Percentiles rank a stretch among this genome's conserved stretches.
Conservation (phyloP, 92 coral and sea anemone species). For the Parazoanthus swiftii region DNA sequence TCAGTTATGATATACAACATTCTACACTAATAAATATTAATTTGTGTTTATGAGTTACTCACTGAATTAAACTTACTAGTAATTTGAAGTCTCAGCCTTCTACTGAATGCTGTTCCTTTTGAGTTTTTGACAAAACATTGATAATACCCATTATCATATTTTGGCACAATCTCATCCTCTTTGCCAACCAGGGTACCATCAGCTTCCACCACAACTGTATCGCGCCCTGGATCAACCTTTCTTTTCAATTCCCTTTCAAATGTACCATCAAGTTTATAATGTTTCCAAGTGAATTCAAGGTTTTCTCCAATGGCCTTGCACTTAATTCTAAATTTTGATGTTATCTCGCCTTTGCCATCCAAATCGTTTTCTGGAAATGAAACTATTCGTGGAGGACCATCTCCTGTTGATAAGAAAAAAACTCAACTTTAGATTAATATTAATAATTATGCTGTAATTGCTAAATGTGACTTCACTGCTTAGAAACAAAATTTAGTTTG, state of each 20-base stretch:
- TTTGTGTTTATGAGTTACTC: too few species aligned
- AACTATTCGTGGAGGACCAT: not conserved
- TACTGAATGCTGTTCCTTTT: constrained; percentile 15
- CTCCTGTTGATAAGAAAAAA: not conserved
- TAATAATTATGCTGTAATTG: too few species aligned
- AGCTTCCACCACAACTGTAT: not conserved
- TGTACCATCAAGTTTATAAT: not conserved
- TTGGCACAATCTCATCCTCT: not conserved
- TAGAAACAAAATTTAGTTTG: too few species aligned
- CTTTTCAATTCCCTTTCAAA: too few species aligned
- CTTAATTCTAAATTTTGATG: not conserved
- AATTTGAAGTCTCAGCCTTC: constrained; percentile 21
- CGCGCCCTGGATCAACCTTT: not conserved
- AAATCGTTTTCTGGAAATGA: constrained; percentile 6
- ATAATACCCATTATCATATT: constrained; percentile 2
- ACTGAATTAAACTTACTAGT: constrained; percentile 1
- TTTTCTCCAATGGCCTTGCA: constrained; percentile 24
- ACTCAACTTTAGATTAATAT: too few species aligned
- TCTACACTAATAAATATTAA: too few species aligned
- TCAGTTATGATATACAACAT: too few species aligned
- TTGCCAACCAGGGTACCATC: constrained; percentile 22
- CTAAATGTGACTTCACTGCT: too few species aligned
- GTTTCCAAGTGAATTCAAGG: constrained; percentile 24
- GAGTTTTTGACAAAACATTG: constrained; percentile 23
- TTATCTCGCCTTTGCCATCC: constrained; percentile 9